Conservation (phyloP, 2,888 invertebrate species). For the Cephus runcator region DNA sequence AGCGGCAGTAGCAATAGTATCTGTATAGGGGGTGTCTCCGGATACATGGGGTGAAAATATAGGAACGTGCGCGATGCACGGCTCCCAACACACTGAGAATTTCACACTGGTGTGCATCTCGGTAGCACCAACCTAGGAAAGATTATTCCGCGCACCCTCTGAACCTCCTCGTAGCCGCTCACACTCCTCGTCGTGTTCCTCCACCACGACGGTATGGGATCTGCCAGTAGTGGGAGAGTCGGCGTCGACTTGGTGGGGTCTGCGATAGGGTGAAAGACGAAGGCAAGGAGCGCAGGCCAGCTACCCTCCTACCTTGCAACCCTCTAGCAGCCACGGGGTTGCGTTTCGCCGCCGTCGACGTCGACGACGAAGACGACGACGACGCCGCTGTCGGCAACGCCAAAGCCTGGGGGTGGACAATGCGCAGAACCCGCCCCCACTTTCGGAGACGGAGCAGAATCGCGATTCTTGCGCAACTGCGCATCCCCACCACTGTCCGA, state of each 20-base stretch:
- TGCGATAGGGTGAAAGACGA: slow-evolving; percentile 21
- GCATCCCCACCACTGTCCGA: slow-evolving; percentile 1
- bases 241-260: slow-evolving; percentile 20
- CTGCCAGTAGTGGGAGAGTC: slow-evolving; percentile 3
- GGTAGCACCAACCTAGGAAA: slow-evolving; percentile 13
- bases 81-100: slow-evolving; percentile 34
- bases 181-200: neutral
- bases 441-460: slow-evolving; percentile 49
- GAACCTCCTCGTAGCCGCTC: slow-evolving; percentile 8
- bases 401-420: slow-evolving; percentile 59
- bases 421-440: slow-evolving; percentile 65
- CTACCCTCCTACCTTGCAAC: slow-evolving; percentile 11
- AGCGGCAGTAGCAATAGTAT: neutral
- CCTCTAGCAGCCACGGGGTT: slow-evolving; percentile 16
- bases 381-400: slow-evolving; percentile 13
- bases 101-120: slow-evolving; percentile 39
- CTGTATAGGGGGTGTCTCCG: neutral
- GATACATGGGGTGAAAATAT: neutral
- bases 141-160: slow-evolving; percentile 16
- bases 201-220: neutral
- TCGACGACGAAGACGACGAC: neutral
- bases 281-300: slow-evolving; percentile 3
- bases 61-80: slow-evolving; percentile 28
- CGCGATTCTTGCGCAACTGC: slow-evolving; percentile 44
- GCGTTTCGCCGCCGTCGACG: slow-evolving; percentile 1